phyloP scores from a whole-genome alignment of 2,113 vertebrate species.

The Calyptomena viridis region DNA sequence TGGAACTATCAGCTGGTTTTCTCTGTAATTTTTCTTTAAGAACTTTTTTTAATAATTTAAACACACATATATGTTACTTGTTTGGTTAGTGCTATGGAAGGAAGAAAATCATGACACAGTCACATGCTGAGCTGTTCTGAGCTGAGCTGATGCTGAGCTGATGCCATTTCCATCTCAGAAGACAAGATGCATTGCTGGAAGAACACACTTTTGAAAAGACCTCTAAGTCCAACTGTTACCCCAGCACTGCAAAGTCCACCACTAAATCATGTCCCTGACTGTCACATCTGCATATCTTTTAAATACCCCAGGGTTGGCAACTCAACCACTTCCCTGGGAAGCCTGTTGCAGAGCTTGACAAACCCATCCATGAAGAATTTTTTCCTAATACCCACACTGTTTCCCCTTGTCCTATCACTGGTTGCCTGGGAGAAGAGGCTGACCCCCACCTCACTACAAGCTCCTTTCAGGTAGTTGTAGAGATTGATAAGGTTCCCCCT shows the following conservation, averaged over 20 bases:
- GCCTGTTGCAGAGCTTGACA: background rate
- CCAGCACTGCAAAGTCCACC: background rate
- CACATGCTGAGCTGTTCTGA: background rate
- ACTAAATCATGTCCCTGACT: background rate
- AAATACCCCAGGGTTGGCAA: background rate
- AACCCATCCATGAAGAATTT: background rate
- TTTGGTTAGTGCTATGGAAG: background rate
- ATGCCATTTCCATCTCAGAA: background rate
- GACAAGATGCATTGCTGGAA: background rate
- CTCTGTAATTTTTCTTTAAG: background rate
- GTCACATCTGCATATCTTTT: background rate
- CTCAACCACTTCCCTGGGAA: background rate
- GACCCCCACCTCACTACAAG: accelerated
- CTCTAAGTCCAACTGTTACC: background rate
- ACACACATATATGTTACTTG: background rate
- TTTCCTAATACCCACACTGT: background rate
- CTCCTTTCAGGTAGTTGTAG: background rate
- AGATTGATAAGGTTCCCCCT: background rate
- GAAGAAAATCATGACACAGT: background rate
- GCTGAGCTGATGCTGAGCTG: no score
- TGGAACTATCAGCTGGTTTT: background rate
- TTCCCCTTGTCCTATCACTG: background rate
- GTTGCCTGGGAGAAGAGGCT: background rate
- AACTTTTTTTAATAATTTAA: background rate
- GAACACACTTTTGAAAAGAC: background rate